Evolutionary conservation across 1,140 invertebrate genomes (phyloP).

Genomic region (Dolichoris vasculosae): DNA sequence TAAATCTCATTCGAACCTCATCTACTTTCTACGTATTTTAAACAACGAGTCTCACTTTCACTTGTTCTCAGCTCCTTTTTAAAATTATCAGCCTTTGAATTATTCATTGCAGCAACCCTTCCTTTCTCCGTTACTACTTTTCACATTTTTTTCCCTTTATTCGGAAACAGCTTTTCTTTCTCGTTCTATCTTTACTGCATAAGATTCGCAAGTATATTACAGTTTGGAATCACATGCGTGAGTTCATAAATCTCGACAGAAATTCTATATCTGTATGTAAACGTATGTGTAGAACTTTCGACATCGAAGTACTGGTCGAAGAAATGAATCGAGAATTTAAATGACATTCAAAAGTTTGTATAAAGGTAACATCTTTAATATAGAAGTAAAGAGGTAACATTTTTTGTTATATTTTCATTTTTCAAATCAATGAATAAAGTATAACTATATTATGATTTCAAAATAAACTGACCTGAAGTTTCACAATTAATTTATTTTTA

Average conservation of each 20-base stretch:
- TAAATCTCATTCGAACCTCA: neutral
- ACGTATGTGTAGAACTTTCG: neutral
- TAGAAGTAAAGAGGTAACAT: neutral
- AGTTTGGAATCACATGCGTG: conserved; percentile 11
- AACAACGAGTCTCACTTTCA: neutral
- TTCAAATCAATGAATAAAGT: neutral
- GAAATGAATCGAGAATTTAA: conserved; percentile 9
- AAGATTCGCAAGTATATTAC: conserved; percentile 16
- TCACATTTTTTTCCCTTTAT: neutral
- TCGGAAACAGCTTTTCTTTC: neutral
- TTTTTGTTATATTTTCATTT: neutral
- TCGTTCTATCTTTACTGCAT: neutral
- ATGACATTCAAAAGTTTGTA: neutral
- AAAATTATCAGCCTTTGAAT: conserved; percentile 38
- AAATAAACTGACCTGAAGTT: neutral
- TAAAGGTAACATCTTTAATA: conserved; percentile 14
- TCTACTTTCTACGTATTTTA: neutral
- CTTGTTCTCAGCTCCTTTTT: neutral
- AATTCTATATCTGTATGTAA: neutral
- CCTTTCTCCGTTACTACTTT: neutral
- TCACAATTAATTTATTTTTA: neutral
- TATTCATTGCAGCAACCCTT: conserved; percentile 27
- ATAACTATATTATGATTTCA: neutral
- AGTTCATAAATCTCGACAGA: conserved; percentile 29
- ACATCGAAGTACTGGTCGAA: neutral